Evolutionary conservation across 2,888 invertebrate species (phyloP).

Genomic region (Hypolimnas misippus): DNA sequence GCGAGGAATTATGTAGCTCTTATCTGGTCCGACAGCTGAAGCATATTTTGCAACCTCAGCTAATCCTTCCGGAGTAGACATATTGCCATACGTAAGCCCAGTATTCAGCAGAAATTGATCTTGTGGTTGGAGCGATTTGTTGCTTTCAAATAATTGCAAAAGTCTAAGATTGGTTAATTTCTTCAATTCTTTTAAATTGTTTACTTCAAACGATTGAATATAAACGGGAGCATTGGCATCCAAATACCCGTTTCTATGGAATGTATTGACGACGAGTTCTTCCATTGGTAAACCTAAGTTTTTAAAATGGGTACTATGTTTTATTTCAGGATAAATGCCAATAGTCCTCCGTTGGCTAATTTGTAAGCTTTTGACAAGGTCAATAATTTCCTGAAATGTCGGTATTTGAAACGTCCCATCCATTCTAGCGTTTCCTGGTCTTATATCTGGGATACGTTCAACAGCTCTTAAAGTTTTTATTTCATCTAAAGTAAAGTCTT

Average conservation of each 20-base stretch:
- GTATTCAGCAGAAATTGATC: conserved; percentile 63
- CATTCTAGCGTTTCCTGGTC: conserved; percentile 73
- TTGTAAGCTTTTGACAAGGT: conserved; percentile 69
- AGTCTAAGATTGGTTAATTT: conserved; percentile 65
- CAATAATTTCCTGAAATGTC: conserved; percentile 74
- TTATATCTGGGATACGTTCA: conserved; percentile 66
- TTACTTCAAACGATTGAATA: conserved; percentile 77
- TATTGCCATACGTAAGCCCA: conserved; percentile 64
- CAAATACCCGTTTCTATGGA: conserved; percentile 66
- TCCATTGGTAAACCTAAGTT: conserved; percentile 68
- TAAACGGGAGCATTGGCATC: conserved; percentile 63
- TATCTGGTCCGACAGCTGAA: conserved; percentile 73
- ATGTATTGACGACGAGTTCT: conserved; percentile 60
- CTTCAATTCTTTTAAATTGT: conserved; percentile 68
- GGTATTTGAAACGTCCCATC: conserved; percentile 63
- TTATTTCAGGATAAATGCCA: conserved; percentile 75
- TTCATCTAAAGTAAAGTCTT: conserved; percentile 75
- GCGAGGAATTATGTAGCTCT: conserved; percentile 68
- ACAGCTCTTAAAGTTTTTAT: conserved; percentile 68
- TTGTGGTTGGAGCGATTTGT: conserved; percentile 54
- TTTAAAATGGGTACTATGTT: conserved; percentile 70
- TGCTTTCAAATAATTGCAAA: conserved; percentile 61
- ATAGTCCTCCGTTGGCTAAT: conserved; percentile 60
- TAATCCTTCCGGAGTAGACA: conserved; percentile 71
- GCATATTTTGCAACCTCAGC: conserved; percentile 70